Base-by-base conservation (phyloP, 2,888 invertebrate genomes). In the Ceraclea dissimilis region DNA sequence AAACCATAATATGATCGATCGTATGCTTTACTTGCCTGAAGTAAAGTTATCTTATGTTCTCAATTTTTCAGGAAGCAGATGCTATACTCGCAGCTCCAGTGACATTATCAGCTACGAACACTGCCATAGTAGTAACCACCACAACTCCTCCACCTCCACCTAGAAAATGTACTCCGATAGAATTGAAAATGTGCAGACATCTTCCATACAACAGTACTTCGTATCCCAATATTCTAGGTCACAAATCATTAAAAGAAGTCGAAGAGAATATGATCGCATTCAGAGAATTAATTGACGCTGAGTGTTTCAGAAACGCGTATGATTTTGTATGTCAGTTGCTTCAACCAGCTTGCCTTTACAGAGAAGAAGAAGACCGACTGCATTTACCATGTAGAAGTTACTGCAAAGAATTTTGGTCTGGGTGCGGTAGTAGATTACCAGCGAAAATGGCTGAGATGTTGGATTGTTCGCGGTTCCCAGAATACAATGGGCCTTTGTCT, bases 311-410 rank as follows among this genome's bases (percentile, higher is more conserved):
- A 61, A 80, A 90, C 64, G 91, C 93, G 1, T 90, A 90, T 72
- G 92, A 94, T 66, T 93, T 93, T 67, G 84, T 94, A 5, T 94
- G 94, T 66, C 87, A 89, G 66, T 79, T 91, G 60, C 73, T 93
- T 48, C 93, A 93, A 69, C 93, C 93, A 0, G 81, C 85, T 0
- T 93, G 93, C 68, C 60, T 68, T 20, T 66, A 66, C 13, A 70
- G 70, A 11, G 67, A 68, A 2, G 69, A 72, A 0, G 79, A 74
- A 50, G 80, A 79, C 50, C 77, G 81, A 21, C 71, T 86, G 57
- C 75, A 86, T 57, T 76, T 86, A 16, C 88, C 90, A 0, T 93
- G 93, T 65, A 82, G 88, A 31, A 85, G 88, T 63, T 93, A 91
- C 70, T 93, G 93, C 70, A 81, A 87, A 60, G 85, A 89, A 52